Conservation (phyloP, 2,888 invertebrate genomes). For the Lagria hirta region DNA sequence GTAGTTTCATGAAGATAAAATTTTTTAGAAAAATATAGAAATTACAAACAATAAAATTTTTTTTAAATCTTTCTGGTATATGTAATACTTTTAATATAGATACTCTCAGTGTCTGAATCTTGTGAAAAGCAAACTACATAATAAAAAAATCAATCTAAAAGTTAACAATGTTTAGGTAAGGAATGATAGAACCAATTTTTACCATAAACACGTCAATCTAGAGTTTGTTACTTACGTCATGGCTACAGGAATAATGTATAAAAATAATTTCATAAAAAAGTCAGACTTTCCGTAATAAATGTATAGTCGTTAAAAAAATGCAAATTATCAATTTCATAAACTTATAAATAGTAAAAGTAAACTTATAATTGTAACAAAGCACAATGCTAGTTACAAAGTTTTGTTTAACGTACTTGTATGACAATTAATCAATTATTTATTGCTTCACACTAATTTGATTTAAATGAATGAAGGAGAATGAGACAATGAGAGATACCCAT, state of each 20-base stretch:
- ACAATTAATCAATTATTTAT: constrained; percentile 15
- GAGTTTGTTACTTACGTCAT: constrained; percentile 32
- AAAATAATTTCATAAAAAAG: constrained; percentile 32
- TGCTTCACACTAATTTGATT: constrained; percentile 28
- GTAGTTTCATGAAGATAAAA: background rate
- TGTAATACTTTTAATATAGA: too few species aligned
- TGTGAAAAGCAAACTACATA: constrained; percentile 13
- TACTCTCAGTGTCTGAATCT: constrained; percentile 19
- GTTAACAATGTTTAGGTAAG: constrained; percentile 57
- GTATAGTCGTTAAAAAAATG: constrained; percentile 27
- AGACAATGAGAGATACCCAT: constrained; percentile 26
- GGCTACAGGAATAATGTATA: constrained; percentile 39
- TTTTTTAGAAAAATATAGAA: constrained; percentile 2
- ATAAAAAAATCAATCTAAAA: constrained; percentile 30
- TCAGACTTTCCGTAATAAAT: constrained; percentile 34
- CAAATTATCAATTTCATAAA: constrained; percentile 28
- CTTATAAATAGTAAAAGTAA: constrained; percentile 27
- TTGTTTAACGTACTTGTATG: constrained; percentile 6
- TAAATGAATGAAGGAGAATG: constrained; percentile 19
- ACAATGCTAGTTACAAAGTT: constrained; percentile 8
- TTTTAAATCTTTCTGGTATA: constrained; percentile 1
- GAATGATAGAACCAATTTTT: constrained; percentile 67
- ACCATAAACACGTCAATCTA: constrained; percentile 56
- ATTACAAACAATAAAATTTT: constrained; percentile 5
- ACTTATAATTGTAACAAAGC: constrained; percentile 7